Evolutionary conservation across 2,888 invertebrate species (phyloP), one percentile per base, ranked within the genome.

Genomic region (Papilio gigon): DNA sequence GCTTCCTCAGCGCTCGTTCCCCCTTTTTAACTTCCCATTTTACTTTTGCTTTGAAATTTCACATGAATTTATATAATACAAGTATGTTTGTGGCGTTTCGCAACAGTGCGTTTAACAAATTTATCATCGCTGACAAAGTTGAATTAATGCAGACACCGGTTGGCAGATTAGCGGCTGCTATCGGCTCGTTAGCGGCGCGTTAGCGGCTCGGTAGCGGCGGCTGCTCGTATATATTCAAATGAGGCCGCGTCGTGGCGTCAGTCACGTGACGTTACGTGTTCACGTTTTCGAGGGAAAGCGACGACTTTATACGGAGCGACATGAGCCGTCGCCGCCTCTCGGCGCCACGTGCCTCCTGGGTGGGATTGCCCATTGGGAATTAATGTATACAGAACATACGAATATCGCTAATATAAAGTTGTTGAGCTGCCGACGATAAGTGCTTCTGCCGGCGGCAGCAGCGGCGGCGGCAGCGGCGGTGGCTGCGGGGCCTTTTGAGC

Each of bases 111-210:
- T 56, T 56, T 56, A 56, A 56, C 30, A 56, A 56, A 30, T 30
- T 3, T 62, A 44, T 62, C 62, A 44, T 62, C 17, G n/a, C 37
- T 60, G 50, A 47, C 17, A 50, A 61, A 60, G 66, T 67, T 50
- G 35, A 50, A 60, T 64, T 67, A 44, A 66, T 35, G n/a, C 50
- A 53, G 14, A 27, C 30, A 61, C 14, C 60, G 60, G 66, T 53
- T 67, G n/a, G 35, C 8, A 12, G 4, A 67, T 53, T 42, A 56
- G 33, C 60, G n/a, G 40, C 60, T 30, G 60, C 44, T 35, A 1
- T 25, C 35, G 0, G 40, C 40, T 4, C 40, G 40, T n/a, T 17
- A 17, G 42, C 42, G 17, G 17, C 42, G n/a, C 40, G 40, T 1
- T n/a, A n/a, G 40, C 40, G 40, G 27, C 33, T 67, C 67, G 56